phyloP scores from a whole-genome alignment of 2,113 vertebrate genomes.

The Gnathonemus echidnorhynchus region DNA sequence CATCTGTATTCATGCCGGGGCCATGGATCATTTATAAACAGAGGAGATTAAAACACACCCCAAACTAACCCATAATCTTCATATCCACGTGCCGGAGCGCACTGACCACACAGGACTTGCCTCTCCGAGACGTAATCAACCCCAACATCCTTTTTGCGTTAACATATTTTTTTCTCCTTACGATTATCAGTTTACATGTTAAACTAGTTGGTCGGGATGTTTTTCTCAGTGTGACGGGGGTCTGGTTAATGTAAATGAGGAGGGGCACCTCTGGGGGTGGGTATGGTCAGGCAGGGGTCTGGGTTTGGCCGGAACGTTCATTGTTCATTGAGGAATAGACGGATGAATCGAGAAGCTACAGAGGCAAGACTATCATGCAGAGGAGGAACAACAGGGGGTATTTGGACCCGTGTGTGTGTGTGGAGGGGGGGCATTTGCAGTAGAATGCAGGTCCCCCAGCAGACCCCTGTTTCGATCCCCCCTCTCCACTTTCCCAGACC shows the following conservation, averaged over 20 bases:
- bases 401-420: constrained; percentile 43
- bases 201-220: not conserved
- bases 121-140: not conserved
- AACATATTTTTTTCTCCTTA: not conserved
- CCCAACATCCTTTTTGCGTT: not conserved
- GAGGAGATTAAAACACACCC: not conserved
- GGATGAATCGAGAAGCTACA: constrained; percentile 16
- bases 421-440: constrained; percentile 37
- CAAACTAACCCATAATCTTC: not conserved
- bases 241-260: not conserved
- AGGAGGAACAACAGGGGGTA: constrained; percentile 32
- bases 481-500: not conserved
- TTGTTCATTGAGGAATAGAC: not conserved
- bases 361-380: constrained; percentile 32
- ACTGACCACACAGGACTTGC: not conserved
- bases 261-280: not conserved
- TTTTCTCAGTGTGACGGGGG: not conserved
- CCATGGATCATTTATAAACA: not conserved
- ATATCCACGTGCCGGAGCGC: not conserved
- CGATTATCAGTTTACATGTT: not conserved
- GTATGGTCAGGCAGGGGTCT: not conserved
- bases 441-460: constrained; percentile 41
- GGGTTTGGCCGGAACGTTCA: not conserved
- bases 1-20: not conserved
- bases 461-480: constrained; percentile 30